A percentile compares a stretch with the other conserved stretches of the same genome.
phyloP scores from a whole-genome alignment of 2,888 invertebrate species.

The Eupithecia exiguata region DNA sequence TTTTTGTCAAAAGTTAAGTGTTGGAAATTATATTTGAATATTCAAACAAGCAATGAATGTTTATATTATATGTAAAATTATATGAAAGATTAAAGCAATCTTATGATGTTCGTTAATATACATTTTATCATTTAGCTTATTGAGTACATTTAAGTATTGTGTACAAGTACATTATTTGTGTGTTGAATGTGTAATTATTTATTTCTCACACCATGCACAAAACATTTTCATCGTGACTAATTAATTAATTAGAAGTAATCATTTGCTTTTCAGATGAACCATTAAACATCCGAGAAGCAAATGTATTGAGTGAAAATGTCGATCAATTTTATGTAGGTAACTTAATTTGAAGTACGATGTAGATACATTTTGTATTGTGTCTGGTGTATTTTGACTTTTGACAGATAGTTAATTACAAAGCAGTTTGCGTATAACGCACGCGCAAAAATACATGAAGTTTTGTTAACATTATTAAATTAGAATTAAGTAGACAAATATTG shows the following conservation, averaged over 20 bases:
- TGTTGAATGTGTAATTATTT: slow-evolving; percentile 68
- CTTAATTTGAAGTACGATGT: slow-evolving; percentile 11
- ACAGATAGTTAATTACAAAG: background rate
- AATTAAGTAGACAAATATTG: slow-evolving; percentile 33
- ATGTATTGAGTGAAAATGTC: background rate
- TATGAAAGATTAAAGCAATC: slow-evolving; percentile 26
- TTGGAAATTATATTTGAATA: background rate
- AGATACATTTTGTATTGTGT: slow-evolving; percentile 26
- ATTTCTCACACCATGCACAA: slow-evolving; percentile 67
- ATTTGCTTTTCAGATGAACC: slow-evolving; percentile 5
- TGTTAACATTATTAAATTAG: slow-evolving; percentile 20
- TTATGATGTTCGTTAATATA: slow-evolving; percentile 60
- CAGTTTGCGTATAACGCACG: slow-evolving; percentile 24
- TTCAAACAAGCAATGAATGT: background rate
- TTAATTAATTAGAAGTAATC: background rate
- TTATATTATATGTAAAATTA: background rate
- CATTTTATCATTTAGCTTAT: slow-evolving; percentile 55
- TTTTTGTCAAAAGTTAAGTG: background rate
- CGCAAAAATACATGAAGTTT: slow-evolving; percentile 8
- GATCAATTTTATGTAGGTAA: slow-evolving; percentile 23
- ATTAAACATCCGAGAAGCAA: background rate
- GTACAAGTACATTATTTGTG: slow-evolving; percentile 61
- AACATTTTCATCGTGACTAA: slow-evolving; percentile 48
- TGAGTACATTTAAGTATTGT: slow-evolving; percentile 68
- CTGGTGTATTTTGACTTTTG: background rate